Evolutionary conservation across 2,888 invertebrate species (phyloP).

Genomic region (Thumatha senex): DNA sequence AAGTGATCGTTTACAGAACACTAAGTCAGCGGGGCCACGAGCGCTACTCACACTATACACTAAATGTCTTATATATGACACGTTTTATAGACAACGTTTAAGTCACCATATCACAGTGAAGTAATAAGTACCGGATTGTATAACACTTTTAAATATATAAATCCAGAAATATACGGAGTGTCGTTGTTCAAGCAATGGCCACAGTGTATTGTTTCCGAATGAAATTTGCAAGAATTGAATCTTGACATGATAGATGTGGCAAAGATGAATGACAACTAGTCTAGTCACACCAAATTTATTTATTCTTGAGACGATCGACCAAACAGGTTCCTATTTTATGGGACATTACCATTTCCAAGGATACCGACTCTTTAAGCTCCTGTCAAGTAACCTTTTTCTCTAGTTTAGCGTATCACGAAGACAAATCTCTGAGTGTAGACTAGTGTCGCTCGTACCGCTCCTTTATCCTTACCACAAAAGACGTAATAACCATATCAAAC

Average conservation of each 20-base stretch:
- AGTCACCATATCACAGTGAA: no score
- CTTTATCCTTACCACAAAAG: conserved; percentile 76
- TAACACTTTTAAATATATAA: no score
- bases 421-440: conserved; percentile 70
- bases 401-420: conserved; percentile 79
- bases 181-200: no score
- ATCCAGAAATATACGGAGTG: no score
- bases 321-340: conserved; percentile 65
- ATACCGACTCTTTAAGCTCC: conserved; percentile 56
- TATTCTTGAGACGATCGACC: conserved; percentile 49
- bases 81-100: background rate
- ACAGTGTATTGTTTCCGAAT: conserved; percentile 32
- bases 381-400: conserved; percentile 50
- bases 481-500: conserved; percentile 83
- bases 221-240: conserved; percentile 46
- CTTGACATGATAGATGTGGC: conserved; percentile 54
- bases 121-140: no score
- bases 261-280: conserved; percentile 64
- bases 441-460: conserved; percentile 63
- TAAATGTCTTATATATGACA: background rate
- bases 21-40: no score
- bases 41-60: no score
- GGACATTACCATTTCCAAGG: conserved; percentile 72
- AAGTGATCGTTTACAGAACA: no score
- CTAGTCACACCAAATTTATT: conserved; percentile 67